Base-by-base conservation (phyloP, 2,888 invertebrate genomes). In the Eupelmus urozonus region DNA sequence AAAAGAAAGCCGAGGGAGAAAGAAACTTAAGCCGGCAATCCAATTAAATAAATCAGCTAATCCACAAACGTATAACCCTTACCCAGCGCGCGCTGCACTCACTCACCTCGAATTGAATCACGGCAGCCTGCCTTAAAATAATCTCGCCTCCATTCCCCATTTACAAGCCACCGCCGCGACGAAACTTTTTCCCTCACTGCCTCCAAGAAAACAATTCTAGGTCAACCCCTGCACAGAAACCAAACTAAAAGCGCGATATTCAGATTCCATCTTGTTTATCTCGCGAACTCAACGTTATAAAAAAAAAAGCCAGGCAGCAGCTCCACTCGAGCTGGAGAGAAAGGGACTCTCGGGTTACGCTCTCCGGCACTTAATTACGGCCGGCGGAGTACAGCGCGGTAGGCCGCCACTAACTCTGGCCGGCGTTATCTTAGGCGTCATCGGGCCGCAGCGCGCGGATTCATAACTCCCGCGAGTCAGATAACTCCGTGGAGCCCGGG, bases 401-500 rank as follows among this genome's bases (percentile, higher is more conserved):
- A 80, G 77, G 84, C 57, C 0, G 16, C n/a, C 82, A 84, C 83
- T 85, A 85, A 84, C 84, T 84, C 82, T 69, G 53, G n/a, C 40
- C 78, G n/a, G 81, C 80, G 82, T 85, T 87, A 87, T 88, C 85
- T 85, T 83, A 82, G 84, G 82, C 86, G 84, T 85, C 85, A 86
- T 87, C 85, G 81, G 81, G 51, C 60, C 25, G 29, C 18, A 29
- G n/a, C 23, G 73, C 82, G 81, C 84, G 82, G 84, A 87, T 87
- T 87, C 87, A 86, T 85, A 85, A 85, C 84, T 85, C 82, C 81
- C 80, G 81, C 80, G 82, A 81, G 82, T 77, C 74, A 82, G 82
- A 85, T 85, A 86, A 85, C 84, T 84, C 82, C 13, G 51, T 49
- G 66, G 18, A 34, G 34, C 42, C n/a, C 42, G 40, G 75, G 81